Evolutionary conservation across 2,113 vertebrate species (phyloP).

Genomic region (Candoia aspera): DNA sequence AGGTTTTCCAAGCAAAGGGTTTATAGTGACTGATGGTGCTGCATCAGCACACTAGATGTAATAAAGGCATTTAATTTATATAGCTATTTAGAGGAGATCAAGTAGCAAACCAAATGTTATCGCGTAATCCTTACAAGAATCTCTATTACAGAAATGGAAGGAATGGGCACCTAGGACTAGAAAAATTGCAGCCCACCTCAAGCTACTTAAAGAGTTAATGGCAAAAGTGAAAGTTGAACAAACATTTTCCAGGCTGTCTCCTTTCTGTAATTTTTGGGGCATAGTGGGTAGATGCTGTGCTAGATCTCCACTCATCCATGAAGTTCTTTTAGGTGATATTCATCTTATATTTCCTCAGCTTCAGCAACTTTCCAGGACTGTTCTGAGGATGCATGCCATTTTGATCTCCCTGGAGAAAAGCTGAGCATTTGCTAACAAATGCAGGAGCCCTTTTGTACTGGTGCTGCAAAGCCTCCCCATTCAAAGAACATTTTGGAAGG

Average conservation of each 20-base stretch:
- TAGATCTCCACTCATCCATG: background rate
- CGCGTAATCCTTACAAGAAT: background rate
- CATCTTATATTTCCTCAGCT: background rate
- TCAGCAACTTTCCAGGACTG: background rate
- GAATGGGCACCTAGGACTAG: background rate
- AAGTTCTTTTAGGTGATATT: background rate
- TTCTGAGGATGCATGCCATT: background rate
- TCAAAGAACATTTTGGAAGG: background rate
- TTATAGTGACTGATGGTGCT: background rate
- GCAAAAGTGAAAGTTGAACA: background rate
- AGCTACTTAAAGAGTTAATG: background rate
- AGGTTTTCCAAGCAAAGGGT: background rate
- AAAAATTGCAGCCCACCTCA: too few relatives aligned
- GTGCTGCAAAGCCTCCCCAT: background rate
- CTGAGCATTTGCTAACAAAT: background rate
- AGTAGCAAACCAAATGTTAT: background rate
- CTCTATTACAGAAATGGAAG: background rate
- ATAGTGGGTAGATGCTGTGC: background rate
- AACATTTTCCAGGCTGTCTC: background rate
- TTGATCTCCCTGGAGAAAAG: background rate
- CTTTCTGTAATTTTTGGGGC: background rate
- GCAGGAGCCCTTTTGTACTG: background rate
- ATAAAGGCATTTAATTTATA: background rate
- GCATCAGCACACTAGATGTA: background rate
- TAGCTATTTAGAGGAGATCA: background rate